A percentile compares a stretch with the other conserved stretches of the same genome.
These are phyloP conservation scores for Drosophila tristis DNA, from an alignment of 1,140 invertebrate species.

Conservation along the genomic window DNA sequence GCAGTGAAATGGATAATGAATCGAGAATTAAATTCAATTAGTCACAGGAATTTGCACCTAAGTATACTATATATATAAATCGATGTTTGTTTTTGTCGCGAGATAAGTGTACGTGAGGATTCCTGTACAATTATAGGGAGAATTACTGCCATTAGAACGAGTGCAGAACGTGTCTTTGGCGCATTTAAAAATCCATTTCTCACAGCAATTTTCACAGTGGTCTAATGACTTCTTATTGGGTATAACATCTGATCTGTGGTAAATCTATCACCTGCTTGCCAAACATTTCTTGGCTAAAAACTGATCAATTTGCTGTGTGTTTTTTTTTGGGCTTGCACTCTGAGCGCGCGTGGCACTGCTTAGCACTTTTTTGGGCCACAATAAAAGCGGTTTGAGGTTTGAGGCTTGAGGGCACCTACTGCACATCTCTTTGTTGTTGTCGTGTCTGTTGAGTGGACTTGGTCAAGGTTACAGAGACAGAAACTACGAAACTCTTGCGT, in stretches of 20 bases:
- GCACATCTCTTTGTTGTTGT: not conserved
- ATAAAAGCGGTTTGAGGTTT: slow-evolving; percentile 1
- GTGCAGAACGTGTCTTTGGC: too few species aligned
- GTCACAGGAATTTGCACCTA: too few species aligned
- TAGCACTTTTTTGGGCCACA: slow-evolving; percentile 30
- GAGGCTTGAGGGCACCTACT: slow-evolving; percentile 2
- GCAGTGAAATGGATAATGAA: too few species aligned
- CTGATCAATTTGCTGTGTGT: slow-evolving; percentile 20
- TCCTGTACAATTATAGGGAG: too few species aligned
- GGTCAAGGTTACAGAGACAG: slow-evolving; percentile 43
- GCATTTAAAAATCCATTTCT: too few species aligned
- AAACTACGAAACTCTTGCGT: not conserved
- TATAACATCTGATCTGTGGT: slow-evolving; percentile 5
- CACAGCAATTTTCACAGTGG: too few species aligned
- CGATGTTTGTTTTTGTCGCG: too few species aligned
- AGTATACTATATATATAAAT: too few species aligned
- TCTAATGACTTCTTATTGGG: not conserved
- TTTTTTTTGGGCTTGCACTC: slow-evolving; percentile 2
- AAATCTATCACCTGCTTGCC: slow-evolving; percentile 40
- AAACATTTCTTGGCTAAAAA: slow-evolving; percentile 18
- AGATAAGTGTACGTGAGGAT: too few species aligned
- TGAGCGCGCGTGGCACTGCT: slow-evolving; percentile 25
- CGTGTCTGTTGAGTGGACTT: slow-evolving; percentile 17
- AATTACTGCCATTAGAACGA: too few species aligned
- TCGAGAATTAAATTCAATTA: too few species aligned